phyloP scores from a whole-genome alignment of 64 coral and sea anemone species.

The Stichodactyla helianthus region DNA sequence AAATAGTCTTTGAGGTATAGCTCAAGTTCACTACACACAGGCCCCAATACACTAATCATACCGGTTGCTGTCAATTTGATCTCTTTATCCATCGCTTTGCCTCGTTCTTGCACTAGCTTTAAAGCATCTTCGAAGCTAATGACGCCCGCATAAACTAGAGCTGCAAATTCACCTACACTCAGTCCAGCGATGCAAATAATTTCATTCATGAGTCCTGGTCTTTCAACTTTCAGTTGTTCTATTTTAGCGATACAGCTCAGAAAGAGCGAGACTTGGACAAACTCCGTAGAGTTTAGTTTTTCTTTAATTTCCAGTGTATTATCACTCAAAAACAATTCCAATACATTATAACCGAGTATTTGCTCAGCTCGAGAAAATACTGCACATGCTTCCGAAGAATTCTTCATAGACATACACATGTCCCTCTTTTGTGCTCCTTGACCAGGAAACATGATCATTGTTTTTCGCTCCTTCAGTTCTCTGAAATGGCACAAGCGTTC shows the following conservation, averaged over 20 bases:
- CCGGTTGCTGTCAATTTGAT: neutral
- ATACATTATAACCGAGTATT: neutral
- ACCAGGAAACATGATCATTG: conserved; percentile 9
- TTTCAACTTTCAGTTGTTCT: conserved; percentile 1
- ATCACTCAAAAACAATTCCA: neutral
- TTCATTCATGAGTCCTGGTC: neutral
- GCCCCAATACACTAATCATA: neutral
- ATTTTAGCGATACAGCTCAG: neutral
- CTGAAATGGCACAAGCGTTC: neutral
- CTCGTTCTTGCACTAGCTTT: neutral
- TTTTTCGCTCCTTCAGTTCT: neutral
- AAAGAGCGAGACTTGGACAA: neutral
- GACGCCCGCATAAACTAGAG: conserved; percentile 4
- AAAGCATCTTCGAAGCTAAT: conserved; percentile 1
- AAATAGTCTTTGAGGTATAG: neutral
- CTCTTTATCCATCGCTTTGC: neutral
- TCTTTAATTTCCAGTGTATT: neutral
- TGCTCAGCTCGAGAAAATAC: neutral
- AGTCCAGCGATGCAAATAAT: neutral
- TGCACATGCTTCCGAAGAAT: neutral
- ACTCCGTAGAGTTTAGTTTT: conserved; percentile 5
- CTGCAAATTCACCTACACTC: conserved; percentile 1
- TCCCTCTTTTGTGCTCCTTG: neutral
- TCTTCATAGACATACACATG: conserved; percentile 2
- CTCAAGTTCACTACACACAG: neutral